These are phyloP conservation scores for Lordiphosa clarofinis DNA, from an alignment of 1,140 invertebrate genomes.

Conservation along the genomic window DNA sequence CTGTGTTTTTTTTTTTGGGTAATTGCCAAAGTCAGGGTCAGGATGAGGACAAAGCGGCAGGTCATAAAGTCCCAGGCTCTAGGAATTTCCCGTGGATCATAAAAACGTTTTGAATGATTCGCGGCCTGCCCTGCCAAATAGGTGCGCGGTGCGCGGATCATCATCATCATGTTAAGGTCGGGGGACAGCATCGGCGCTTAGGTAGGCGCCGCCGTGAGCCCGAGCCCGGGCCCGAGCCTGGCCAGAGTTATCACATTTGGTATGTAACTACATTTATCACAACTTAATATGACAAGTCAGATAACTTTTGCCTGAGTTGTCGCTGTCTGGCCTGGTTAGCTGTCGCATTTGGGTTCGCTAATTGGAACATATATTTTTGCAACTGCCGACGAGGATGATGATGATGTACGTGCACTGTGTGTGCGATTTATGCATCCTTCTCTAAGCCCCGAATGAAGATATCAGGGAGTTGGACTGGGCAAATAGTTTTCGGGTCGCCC, in stretches of 20 bases:
- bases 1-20: conserved; percentile 5
- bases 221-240: not conserved
- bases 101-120: conserved; percentile 65
- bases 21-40: conserved; percentile 60
- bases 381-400: conserved; percentile 9
- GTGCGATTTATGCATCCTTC: conserved; percentile 1
- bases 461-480: too few species aligned
- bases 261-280: conserved; percentile 79
- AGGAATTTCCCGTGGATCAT: conserved; percentile 56
- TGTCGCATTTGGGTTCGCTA: conserved; percentile 68
- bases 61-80: conserved; percentile 14
- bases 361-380: conserved; percentile 71
- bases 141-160: conserved; percentile 16
- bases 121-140: not conserved
- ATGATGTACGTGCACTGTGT: not conserved
- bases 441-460: not conserved
- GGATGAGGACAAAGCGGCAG: conserved; percentile 12
- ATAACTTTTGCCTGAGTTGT: conserved; percentile 63
- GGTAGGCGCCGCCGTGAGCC: conserved; percentile 39
- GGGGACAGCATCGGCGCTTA: conserved; percentile 12
- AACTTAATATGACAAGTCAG: conserved; percentile 77
- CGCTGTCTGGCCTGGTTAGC: conserved; percentile 1
- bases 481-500: conserved; percentile 19
- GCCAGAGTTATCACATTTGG: conserved; percentile 70
- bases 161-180: conserved; percentile 40